Conservation (phyloP, 2,888 invertebrate species). For the Spialia ferax region DNA sequence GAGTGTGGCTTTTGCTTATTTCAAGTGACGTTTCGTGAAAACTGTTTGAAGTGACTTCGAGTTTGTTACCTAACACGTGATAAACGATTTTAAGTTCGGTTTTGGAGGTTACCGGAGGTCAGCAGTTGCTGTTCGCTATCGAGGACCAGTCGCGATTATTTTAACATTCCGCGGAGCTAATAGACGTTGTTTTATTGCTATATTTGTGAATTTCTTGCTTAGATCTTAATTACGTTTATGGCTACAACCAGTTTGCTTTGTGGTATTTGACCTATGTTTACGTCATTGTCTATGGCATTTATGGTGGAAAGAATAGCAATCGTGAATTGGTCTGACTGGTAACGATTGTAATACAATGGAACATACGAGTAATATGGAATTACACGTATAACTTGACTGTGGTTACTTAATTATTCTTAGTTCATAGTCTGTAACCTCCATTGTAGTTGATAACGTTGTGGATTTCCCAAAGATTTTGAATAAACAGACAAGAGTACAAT, state of each 20-base stretch:
- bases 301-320: neutral
- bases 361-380: neutral
- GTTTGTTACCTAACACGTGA: too few species aligned
- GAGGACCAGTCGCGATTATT: neutral
- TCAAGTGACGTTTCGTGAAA: too few species aligned
- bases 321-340: neutral
- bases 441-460: slow-evolving; percentile 15
- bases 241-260: slow-evolving; percentile 1
- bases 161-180: neutral
- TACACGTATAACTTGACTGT: neutral
- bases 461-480: slow-evolving; percentile 27
- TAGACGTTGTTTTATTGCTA: neutral
- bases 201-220: neutral
- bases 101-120: slow-evolving; percentile 32
- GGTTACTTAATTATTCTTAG: slow-evolving; percentile 17
- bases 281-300: slow-evolving; percentile 7
- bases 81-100: neutral
- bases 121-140: neutral
- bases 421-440: slow-evolving; percentile 10
- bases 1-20: slow-evolving; percentile 74
- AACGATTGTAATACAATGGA: neutral
- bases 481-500: neutral
- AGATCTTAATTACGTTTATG: slow-evolving; percentile 18
- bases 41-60: too few species aligned
- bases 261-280: slow-evolving; percentile 10